These are phyloP conservation scores for Ceratitis capitata DNA, from an alignment of 1,140 invertebrate genomes.

Conservation along the genomic window DNA sequence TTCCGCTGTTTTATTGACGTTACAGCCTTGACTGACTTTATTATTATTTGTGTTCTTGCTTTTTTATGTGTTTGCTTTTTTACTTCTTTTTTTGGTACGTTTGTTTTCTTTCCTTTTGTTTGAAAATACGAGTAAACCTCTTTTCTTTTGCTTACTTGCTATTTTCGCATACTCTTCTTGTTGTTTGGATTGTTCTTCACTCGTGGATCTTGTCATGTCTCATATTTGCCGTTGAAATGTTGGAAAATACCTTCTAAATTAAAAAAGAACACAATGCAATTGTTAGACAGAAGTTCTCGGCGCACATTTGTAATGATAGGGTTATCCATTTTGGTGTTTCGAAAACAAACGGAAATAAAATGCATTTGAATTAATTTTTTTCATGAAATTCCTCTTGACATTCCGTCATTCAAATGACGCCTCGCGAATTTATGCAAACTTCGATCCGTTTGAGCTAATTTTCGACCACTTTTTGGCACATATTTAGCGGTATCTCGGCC, in stretches of 20 bases:
- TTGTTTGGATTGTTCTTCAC: neutral
- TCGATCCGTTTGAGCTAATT: too few species aligned
- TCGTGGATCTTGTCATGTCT: neutral
- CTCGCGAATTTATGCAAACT: too few species aligned
- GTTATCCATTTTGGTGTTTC: too few species aligned
- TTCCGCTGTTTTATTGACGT: constrained; percentile 3
- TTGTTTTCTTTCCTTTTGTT: neutral
- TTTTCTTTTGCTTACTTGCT: neutral
- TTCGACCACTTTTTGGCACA: too few species aligned
- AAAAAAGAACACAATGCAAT: too few species aligned
- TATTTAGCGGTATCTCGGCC: too few species aligned
- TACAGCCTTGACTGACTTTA: constrained; percentile 29
- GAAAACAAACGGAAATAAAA: too few species aligned
- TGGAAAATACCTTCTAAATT: neutral
- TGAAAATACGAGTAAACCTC: neutral
- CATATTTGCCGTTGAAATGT: neutral
- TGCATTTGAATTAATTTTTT: too few species aligned
- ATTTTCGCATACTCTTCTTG: neutral
- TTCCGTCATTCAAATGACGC: too few species aligned
- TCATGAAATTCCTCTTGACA: too few species aligned
- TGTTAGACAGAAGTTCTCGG: too few species aligned
- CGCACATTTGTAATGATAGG: too few species aligned
- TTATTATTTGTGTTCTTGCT: neutral
- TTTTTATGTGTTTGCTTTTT: neutral
- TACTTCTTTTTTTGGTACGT: neutral